These are phyloP conservation scores for human (Homo sapiens) DNA, from an alignment of 2,113 vertebrate species.

Conservation along the genomic window GRCh38 chrX:23037501-23038000, in stretches of 20 bases:
- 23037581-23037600: neutral
- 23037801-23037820: neutral
- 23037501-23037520: neutral
- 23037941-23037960: neutral
- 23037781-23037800: neutral
- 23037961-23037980: neutral
- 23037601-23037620: neutral
- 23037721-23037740: neutral
- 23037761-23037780: neutral
- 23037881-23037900: neutral
- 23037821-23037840: neutral
- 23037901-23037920: neutral
- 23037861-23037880: neutral
- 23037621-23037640: neutral
- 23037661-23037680: neutral
- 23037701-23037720: conserved; percentile 28
- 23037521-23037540: neutral
- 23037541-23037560: neutral
- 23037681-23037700: neutral
- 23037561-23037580: conserved; percentile 19
- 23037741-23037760: conserved; percentile 13
- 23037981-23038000: neutral
- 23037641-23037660: conserved; percentile 15
- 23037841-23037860: neutral
- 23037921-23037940: neutral